phyloP scores from a whole-genome alignment of 2,113 vertebrate genomes.

The Cygnus atratus region DNA sequence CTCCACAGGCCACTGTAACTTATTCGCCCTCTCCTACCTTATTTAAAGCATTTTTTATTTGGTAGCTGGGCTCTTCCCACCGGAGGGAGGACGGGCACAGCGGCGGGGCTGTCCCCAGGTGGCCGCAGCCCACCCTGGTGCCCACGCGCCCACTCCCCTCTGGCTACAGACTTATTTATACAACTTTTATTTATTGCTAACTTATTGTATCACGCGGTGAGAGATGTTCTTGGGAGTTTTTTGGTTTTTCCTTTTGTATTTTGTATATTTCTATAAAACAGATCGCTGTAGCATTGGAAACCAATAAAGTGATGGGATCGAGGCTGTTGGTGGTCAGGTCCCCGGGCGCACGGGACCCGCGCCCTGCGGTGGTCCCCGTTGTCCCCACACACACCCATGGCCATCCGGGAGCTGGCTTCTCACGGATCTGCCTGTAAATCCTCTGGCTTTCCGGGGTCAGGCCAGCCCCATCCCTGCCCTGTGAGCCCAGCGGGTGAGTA shows the following conservation, averaged over 20 bases:
- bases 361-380: not conserved
- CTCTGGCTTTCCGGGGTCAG: accelerated
- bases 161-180: conserved; percentile 7
- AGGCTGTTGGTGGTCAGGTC: not conserved
- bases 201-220: conserved; percentile 49
- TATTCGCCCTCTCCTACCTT: not conserved
- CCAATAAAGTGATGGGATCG: not conserved
- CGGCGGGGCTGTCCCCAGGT: accelerated
- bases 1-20: not conserved
- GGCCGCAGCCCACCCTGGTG: accelerated
- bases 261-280: not conserved
- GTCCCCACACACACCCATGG: accelerated
- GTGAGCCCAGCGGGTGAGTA: not conserved
- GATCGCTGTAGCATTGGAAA: not conserved
- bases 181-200: conserved; percentile 66
- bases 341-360: too few relatives aligned
- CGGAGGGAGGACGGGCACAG: accelerated
- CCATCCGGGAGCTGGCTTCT: accelerated
- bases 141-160: not conserved
- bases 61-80: not conserved
- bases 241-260: accelerated
- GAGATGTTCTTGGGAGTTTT: accelerated
- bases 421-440: not conserved
- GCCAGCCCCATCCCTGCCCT: not conserved
- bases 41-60: not conserved